Conservation (phyloP, 1,140 invertebrate genomes). For the Lepidostoma basale region DNA sequence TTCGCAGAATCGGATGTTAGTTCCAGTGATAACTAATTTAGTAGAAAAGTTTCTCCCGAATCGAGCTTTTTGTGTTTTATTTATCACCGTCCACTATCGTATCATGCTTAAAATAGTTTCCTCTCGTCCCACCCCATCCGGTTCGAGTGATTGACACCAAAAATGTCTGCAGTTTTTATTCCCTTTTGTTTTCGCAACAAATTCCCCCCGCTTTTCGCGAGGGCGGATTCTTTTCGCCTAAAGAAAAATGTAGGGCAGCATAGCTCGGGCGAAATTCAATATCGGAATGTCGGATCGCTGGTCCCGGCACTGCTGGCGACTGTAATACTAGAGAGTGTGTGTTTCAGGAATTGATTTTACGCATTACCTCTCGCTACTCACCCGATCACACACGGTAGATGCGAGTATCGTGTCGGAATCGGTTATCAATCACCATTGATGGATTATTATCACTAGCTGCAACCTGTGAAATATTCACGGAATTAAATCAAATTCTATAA, state of each 20-base stretch:
- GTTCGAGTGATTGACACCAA: slow-evolving; percentile 18
- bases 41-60: too few species aligned
- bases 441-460: not conserved
- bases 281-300: slow-evolving; percentile 16
- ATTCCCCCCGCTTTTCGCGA: not conserved
- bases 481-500: not conserved
- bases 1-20: too few species aligned
- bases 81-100: not conserved
- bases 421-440: slow-evolving; percentile 9
- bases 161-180: slow-evolving; percentile 18
- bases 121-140: not conserved
- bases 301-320: not conserved
- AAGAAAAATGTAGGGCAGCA: not conserved
- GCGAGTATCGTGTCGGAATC: not conserved
- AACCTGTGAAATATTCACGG: too few species aligned
- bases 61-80: too few species aligned
- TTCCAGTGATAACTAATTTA: too few species aligned
- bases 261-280: slow-evolving; percentile 10
- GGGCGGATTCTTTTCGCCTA: not conserved
- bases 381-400: not conserved
- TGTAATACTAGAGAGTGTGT: not conserved
- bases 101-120: not conserved
- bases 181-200: slow-evolving; percentile 13
- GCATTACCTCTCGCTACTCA: slow-evolving; percentile 3
- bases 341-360: slow-evolving; percentile 12